Evolutionary conservation across 2,797 vertebrate genomes (phyloP).

Genomic region (Pantherophis vulpinus): DNA sequence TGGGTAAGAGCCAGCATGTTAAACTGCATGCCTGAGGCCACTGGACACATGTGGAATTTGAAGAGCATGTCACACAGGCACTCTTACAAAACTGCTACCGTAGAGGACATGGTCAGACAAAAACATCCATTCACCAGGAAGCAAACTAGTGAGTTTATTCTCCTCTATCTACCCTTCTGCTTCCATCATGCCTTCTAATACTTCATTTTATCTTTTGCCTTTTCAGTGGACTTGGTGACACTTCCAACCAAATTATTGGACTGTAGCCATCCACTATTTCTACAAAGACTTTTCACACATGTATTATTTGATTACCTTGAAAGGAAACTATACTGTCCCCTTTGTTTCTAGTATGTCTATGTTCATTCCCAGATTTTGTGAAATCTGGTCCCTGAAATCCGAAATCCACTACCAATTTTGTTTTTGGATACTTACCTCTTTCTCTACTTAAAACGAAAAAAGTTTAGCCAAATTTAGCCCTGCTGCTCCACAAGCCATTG

Average conservation of each 20-base stretch:
- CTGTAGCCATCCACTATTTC: background rate
- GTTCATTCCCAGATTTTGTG: background rate
- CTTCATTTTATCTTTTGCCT: background rate
- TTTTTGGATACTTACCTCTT: background rate
- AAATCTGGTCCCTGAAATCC: background rate
- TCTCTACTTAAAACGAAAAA: background rate
- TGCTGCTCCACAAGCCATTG: background rate
- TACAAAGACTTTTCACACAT: background rate
- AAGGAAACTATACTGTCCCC: background rate
- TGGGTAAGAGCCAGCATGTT: background rate
- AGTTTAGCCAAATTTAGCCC: background rate
- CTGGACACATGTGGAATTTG: background rate
- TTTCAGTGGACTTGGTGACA: background rate
- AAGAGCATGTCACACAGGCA: background rate
- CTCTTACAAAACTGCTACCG: constrained; percentile 1
- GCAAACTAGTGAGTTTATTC: background rate
- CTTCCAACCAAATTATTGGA: background rate
- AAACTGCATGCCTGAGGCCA: background rate
- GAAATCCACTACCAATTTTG: background rate
- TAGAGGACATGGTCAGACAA: background rate
- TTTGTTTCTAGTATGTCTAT: background rate
- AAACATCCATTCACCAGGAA: background rate
- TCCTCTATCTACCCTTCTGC: background rate
- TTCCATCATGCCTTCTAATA: background rate
- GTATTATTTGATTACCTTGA: background rate